These are phyloP conservation scores for Hydropotes inermis DNA, from an alignment of 2,113 vertebrate species.

Conservation along the genomic window DNA sequence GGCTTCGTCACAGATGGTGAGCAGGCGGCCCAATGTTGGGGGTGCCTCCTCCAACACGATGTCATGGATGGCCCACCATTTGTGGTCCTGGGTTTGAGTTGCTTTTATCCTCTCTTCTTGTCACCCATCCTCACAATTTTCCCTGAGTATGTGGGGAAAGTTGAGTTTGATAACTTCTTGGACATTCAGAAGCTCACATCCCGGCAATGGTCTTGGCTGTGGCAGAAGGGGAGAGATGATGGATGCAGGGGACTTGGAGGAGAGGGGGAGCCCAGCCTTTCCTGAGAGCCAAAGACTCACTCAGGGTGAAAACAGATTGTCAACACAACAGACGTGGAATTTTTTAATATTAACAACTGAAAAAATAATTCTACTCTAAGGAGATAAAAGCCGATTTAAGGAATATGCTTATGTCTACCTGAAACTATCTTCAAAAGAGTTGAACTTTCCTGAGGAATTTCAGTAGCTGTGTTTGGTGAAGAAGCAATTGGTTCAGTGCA, in stretches of 20 bases:
- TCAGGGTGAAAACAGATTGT: neutral
- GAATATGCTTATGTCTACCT: neutral
- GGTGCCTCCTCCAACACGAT: neutral
- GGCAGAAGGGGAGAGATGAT: neutral
- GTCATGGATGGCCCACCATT: neutral
- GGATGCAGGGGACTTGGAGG: neutral
- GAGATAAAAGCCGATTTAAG: neutral
- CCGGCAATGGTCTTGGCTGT: neutral
- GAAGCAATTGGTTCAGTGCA: neutral
- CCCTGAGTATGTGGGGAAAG: neutral
- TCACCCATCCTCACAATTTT: neutral
- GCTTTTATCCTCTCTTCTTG: neutral
- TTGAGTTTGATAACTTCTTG: neutral
- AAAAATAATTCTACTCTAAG: neutral
- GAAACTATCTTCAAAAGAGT: constrained; percentile 13
- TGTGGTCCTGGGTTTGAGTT: neutral
- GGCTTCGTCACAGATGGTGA: neutral
- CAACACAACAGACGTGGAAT: neutral
- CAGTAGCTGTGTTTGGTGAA: neutral
- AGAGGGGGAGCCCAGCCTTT: neutral
- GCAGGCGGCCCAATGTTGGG: neutral
- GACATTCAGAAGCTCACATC: neutral
- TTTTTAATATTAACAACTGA: neutral
- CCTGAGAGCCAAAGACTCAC: neutral
- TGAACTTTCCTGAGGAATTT: neutral